These are phyloP conservation scores for Toxotes jaculatrix DNA, from an alignment of 2,113 vertebrate species.

Conservation along the genomic window DNA sequence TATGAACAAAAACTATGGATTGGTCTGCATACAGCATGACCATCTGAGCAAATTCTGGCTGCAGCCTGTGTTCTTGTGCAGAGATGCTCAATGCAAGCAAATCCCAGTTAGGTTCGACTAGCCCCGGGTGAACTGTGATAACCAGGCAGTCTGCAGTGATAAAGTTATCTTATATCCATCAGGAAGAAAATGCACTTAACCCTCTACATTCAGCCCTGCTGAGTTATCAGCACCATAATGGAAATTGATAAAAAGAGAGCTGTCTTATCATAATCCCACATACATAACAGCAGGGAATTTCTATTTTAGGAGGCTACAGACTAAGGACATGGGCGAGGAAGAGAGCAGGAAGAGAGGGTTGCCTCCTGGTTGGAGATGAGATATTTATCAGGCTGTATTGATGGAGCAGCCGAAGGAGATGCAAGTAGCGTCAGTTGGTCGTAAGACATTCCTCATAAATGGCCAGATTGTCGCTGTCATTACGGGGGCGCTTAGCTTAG, in stretches of 20 bases:
- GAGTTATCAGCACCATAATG: conserved; percentile 74
- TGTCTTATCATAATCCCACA: conserved; percentile 78
- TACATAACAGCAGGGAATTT: conserved; percentile 68
- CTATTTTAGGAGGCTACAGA: conserved; percentile 60
- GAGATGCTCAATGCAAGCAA: conserved; percentile 32
- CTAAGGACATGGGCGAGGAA: conserved; percentile 33
- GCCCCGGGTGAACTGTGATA: conserved; percentile 76
- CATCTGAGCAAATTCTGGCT: conserved; percentile 53
- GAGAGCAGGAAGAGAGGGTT: conserved; percentile 48
- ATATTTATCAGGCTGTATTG: conserved; percentile 62
- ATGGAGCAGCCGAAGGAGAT: conserved; percentile 49
- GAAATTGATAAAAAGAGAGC: conserved; percentile 76
- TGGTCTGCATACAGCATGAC: conserved; percentile 43
- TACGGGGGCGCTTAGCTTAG: conserved; percentile 37
- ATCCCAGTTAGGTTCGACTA: conserved; percentile 67
- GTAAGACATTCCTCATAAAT: conserved; percentile 62
- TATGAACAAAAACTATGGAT: conserved; percentile 75
- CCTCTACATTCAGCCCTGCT: conserved; percentile 65
- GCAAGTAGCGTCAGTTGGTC: conserved; percentile 22
- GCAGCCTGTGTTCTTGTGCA: conserved; percentile 4
- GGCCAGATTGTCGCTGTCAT: conserved; percentile 67
- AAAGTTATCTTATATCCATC: conserved; percentile 77
- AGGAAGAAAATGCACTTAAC: conserved; percentile 78
- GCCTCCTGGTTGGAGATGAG: conserved; percentile 63
- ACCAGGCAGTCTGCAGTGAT: conserved; percentile 71